Conservation (phyloP, 2,888 invertebrate genomes). For the Copidosoma aretas region DNA sequence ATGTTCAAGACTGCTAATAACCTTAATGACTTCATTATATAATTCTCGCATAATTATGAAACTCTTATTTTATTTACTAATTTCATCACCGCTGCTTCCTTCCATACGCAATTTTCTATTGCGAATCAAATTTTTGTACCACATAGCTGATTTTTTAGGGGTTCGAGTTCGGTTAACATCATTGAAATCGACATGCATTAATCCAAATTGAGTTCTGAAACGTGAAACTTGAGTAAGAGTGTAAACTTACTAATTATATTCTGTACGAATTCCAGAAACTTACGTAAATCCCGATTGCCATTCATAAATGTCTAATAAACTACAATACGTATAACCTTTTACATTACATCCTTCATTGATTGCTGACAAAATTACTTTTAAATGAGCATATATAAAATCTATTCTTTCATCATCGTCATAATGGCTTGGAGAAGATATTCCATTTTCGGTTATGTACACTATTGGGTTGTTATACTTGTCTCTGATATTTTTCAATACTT, state of each 20-base stretch:
- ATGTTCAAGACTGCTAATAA: too few species aligned
- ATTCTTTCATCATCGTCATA: constrained; percentile 49
- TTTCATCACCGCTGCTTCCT: too few species aligned
- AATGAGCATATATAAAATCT: constrained; percentile 58
- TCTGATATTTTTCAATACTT: constrained; percentile 53
- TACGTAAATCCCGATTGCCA: constrained; percentile 69
- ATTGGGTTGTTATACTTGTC: constrained; percentile 55
- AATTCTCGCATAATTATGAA: too few species aligned
- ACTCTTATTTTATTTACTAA: too few species aligned
- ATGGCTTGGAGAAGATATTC: constrained; percentile 50
- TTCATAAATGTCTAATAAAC: constrained; percentile 72
- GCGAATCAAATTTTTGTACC: not conserved
- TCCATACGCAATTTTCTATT: not conserved
- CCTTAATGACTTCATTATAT: too few species aligned
- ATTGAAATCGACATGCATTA: not conserved
- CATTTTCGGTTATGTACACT: constrained; percentile 60
- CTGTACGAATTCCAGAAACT: constrained; percentile 53
- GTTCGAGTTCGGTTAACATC: not conserved
- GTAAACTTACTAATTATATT: not conserved
- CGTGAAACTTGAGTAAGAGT: not conserved
- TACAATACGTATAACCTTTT: constrained; percentile 62
- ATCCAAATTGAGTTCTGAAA: not conserved
- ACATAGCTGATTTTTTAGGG: not conserved
- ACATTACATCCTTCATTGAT: constrained; percentile 62
- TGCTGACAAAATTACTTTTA: constrained; percentile 52